Conservation (phyloP, 2,113 vertebrate genomes). For the Perccottus glenii region DNA sequence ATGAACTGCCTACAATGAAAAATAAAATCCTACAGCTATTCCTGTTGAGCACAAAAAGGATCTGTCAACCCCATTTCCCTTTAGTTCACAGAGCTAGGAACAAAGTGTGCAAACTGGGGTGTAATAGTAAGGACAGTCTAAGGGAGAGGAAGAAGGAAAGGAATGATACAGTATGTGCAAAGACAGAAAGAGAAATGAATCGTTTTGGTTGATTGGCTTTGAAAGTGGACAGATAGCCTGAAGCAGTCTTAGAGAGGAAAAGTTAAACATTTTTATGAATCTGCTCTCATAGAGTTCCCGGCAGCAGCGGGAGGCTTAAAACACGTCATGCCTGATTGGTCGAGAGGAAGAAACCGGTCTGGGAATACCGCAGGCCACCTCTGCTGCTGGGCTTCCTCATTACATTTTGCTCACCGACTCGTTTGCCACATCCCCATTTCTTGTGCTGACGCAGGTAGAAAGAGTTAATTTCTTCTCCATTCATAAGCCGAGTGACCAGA, state of each 20-base stretch:
- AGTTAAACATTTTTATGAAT: constrained; percentile 63
- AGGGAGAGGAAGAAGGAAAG: constrained; percentile 2
- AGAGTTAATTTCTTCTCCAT: constrained; percentile 55
- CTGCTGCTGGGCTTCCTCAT: constrained; percentile 50
- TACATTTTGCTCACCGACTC: constrained; percentile 47
- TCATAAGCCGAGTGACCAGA: constrained; percentile 60
- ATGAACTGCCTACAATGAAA: constrained; percentile 32
- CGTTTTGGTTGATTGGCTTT: constrained; percentile 55
- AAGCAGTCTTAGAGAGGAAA: constrained; percentile 47
- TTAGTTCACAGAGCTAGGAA: constrained; percentile 16
- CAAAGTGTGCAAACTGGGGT: constrained; percentile 26
- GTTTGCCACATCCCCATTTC: constrained; percentile 42
- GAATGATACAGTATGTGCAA: constrained; percentile 11
- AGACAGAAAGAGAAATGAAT: constrained; percentile 36
- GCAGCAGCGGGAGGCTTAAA: constrained; percentile 41
- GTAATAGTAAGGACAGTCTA: neutral
- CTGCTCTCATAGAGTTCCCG: constrained; percentile 45
- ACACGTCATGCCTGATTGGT: constrained; percentile 46
- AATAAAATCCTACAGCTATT: constrained; percentile 38
- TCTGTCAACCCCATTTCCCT: constrained; percentile 27
- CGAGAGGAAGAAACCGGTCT: constrained; percentile 38
- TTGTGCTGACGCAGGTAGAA: constrained; percentile 63
- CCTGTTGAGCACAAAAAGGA: constrained; percentile 26
- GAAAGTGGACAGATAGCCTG: constrained; percentile 52
- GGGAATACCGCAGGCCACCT: constrained; percentile 12